Conservation (phyloP, 2,888 invertebrate genomes). For the Perizoma affinitatum region DNA sequence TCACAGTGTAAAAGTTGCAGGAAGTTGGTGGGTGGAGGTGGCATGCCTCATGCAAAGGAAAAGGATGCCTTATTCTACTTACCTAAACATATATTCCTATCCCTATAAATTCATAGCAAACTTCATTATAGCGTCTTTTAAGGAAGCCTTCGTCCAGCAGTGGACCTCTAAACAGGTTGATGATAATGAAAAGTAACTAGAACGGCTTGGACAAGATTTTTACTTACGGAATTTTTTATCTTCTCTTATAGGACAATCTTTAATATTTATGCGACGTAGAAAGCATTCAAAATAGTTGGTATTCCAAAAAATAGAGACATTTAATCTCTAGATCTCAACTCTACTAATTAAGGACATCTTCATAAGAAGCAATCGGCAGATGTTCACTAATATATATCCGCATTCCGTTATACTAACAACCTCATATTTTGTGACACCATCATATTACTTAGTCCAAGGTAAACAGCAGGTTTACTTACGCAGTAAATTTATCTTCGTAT, state of each 20-base stretch:
- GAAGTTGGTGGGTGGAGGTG: too few species aligned
- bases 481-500: background rate
- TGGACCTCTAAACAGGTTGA: too few species aligned
- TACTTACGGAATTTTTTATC: background rate
- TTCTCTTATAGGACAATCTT: slow-evolving; percentile 1
- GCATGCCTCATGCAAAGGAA: too few species aligned
- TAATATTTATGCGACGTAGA: background rate
- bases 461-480: slow-evolving; percentile 6
- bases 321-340: slow-evolving; percentile 29
- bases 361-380: slow-evolving; percentile 28
- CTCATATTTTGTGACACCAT: slow-evolving; percentile 21
- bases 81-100: too few species aligned
- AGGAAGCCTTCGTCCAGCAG: too few species aligned
- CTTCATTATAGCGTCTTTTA: too few species aligned
- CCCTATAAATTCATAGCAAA: too few species aligned
- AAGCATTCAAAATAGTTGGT: slow-evolving; percentile 1
- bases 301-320: slow-evolving; percentile 4
- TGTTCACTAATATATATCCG: slow-evolving; percentile 32
- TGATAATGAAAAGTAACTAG: too few species aligned
- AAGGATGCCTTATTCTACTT: too few species aligned
- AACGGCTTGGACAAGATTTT: too few species aligned
- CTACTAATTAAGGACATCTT: slow-evolving; percentile 29
- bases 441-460: slow-evolving; percentile 16
- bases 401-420: slow-evolving; percentile 24
- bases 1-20: too few species aligned